Evolutionary conservation across 2,888 invertebrate genomes (phyloP).

Genomic region (Aphidius colemani): DNA sequence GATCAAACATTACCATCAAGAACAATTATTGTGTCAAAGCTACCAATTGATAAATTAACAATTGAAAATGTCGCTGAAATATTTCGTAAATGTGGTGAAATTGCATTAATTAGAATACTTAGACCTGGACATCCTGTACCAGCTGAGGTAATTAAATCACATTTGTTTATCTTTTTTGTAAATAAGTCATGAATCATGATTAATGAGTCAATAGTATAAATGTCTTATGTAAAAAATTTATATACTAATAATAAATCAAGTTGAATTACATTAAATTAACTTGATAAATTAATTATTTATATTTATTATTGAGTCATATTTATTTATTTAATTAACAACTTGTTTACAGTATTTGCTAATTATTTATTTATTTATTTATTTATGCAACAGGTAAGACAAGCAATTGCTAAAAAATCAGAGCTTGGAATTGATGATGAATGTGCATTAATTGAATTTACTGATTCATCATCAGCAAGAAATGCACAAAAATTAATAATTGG

Average conservation of each 20-base stretch:
- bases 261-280: neutral
- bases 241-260: neutral
- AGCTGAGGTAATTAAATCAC: conserved; percentile 66
- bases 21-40: conserved; percentile 84
- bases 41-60: conserved; percentile 82
- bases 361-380: conserved; percentile 2
- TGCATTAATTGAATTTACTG: conserved; percentile 89
- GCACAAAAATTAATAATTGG: conserved; percentile 72
- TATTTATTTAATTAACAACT: too few relatives aligned
- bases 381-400: conserved; percentile 71
- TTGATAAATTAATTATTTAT: conserved; percentile 5
- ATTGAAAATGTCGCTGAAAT: conserved; percentile 91
- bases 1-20: conserved; percentile 93
- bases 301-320: neutral
- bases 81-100: conserved; percentile 87
- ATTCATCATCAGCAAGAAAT: conserved; percentile 82
- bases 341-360: neutral
- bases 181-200: too few relatives aligned
- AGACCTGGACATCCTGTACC: conserved; percentile 89
- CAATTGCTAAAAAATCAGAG: conserved; percentile 88
- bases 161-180: too few relatives aligned
- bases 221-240: too few relatives aligned
- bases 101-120: conserved; percentile 84
- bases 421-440: conserved; percentile 79
- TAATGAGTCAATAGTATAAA: too few relatives aligned